These are phyloP conservation scores for Perizoma affinitatum DNA, from an alignment of 2,888 invertebrate genomes.

Conservation along the genomic window DNA sequence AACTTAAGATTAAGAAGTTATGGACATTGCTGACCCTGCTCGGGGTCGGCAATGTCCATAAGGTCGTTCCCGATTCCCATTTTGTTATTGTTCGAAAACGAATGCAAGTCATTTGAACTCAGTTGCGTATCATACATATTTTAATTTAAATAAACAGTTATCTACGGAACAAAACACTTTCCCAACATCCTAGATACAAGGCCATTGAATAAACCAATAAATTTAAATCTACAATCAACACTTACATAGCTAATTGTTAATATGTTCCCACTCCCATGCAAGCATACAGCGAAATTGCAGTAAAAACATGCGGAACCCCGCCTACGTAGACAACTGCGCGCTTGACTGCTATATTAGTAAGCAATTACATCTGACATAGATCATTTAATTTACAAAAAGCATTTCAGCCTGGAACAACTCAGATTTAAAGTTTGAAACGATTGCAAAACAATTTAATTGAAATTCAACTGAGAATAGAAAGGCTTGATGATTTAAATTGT, in stretches of 20 bases:
- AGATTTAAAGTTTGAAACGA: neutral
- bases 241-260: constrained; percentile 24
- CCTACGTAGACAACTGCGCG: constrained; percentile 4
- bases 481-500: constrained; percentile 31
- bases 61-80: too few species aligned
- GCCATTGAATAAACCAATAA: constrained; percentile 18
- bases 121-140: constrained; percentile 8
- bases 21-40: too few species aligned
- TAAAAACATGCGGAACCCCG: constrained; percentile 34
- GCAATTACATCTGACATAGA: neutral
- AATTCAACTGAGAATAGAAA: constrained; percentile 20
- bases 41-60: too few species aligned
- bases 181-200: constrained; percentile 14
- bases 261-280: constrained; percentile 36
- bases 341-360: constrained; percentile 9
- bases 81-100: too few species aligned
- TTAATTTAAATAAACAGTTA: constrained; percentile 1
- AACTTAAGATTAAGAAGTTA: too few species aligned
- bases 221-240: constrained; percentile 21
- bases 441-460: constrained; percentile 9
- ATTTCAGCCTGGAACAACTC: too few species aligned
- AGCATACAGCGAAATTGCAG: constrained; percentile 26
- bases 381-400: too few species aligned
- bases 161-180: constrained; percentile 13
- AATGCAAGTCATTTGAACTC: neutral